Conservation (phyloP, 1,140 invertebrate species). For the Hycleus cichorii region DNA sequence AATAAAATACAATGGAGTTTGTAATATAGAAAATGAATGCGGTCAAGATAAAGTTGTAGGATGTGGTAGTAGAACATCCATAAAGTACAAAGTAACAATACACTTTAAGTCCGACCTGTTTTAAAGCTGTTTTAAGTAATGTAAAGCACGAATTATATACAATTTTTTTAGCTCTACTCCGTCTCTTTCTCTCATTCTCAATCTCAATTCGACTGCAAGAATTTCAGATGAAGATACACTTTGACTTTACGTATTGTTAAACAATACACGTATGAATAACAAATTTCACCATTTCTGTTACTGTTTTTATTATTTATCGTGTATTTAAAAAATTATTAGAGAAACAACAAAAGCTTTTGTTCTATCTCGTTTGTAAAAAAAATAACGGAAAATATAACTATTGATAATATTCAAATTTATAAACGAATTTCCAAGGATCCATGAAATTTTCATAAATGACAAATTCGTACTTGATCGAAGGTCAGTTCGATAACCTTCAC, state of each 20-base stretch:
- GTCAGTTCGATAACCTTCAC: constrained; percentile 25
- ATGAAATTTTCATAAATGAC: not conserved
- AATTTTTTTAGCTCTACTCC: constrained; percentile 12
- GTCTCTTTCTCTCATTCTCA: no score
- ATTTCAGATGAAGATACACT: constrained; percentile 36
- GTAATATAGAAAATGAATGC: constrained; percentile 15
- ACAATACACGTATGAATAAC: constrained; percentile 32
- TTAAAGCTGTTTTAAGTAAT: constrained; percentile 21
- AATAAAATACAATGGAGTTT: not conserved
- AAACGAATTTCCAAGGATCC: no score
- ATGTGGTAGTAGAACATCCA: constrained; percentile 18
- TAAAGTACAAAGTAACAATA: constrained; percentile 20
- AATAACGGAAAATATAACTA: not conserved
- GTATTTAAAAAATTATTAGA: no score
- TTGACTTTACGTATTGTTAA: constrained; percentile 32
- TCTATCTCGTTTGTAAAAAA: no score
- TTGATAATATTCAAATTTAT: constrained; percentile 25
- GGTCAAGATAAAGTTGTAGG: constrained; percentile 21
- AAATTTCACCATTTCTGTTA: constrained; percentile 18
- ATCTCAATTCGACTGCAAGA: constrained; percentile 11
- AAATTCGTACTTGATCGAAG: constrained; percentile 21
- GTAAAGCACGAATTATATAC: constrained; percentile 22
- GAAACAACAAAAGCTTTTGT: no score
- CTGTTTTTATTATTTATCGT: no score
- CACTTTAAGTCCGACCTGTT: constrained; percentile 13